Evolutionary conservation across 2,888 invertebrate species (phyloP).

Genomic region (Achlya flavicornis): DNA sequence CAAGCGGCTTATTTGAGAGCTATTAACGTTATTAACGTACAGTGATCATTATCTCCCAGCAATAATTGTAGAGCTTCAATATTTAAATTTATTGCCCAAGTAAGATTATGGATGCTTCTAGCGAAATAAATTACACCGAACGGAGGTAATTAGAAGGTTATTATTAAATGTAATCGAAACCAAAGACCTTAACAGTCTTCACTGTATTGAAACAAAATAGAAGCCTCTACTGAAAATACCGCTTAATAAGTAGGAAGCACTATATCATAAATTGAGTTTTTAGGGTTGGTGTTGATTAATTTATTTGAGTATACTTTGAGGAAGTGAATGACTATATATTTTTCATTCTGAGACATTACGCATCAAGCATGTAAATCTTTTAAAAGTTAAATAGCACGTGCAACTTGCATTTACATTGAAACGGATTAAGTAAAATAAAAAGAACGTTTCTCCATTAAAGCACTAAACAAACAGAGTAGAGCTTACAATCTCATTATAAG

Average conservation of each 20-base stretch:
- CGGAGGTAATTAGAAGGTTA: constrained; percentile 47
- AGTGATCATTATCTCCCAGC: constrained; percentile 45
- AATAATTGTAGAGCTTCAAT: constrained; percentile 47
- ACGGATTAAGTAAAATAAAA: not conserved
- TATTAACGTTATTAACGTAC: constrained; percentile 52
- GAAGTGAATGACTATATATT: no score
- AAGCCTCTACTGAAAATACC: not conserved
- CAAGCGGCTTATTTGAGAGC: constrained; percentile 61
- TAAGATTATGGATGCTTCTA: constrained; percentile 25
- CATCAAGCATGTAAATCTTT: no score
- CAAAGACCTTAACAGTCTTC: constrained; percentile 32
- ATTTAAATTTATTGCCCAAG: constrained; percentile 48
- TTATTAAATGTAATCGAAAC: constrained; percentile 49
- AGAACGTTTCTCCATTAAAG: constrained; percentile 17
- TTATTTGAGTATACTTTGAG: not conserved
- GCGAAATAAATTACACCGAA: constrained; percentile 44
- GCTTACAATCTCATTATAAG: constrained; percentile 18
- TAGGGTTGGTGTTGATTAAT: not conserved
- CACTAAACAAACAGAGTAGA: constrained; percentile 16
- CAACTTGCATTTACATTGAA: not conserved
- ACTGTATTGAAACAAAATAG: constrained; percentile 22
- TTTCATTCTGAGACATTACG: not conserved
- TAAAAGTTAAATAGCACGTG: no score
- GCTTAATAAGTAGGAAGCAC: not conserved
- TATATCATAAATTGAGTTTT: not conserved